phyloP scores from a whole-genome alignment of 2,113 vertebrate genomes.

The Lepisosteus osseus region DNA sequence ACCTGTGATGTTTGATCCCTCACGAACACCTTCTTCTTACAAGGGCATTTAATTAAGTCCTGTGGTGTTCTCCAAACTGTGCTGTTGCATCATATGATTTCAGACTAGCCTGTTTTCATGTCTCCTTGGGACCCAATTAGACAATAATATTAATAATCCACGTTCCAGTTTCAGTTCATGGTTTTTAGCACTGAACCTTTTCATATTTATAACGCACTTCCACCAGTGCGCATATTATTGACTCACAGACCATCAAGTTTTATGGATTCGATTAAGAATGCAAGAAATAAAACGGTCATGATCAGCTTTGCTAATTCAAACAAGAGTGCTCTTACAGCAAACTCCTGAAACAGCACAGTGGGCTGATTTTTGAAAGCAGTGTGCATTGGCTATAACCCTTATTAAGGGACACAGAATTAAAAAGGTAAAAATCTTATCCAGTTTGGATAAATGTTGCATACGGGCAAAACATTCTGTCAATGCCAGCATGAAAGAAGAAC shows the following conservation, averaged over 20 bases:
- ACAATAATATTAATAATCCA: constrained; percentile 62
- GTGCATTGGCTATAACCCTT: constrained; percentile 41
- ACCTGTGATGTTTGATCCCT: background rate
- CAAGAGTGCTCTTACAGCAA: constrained; percentile 36
- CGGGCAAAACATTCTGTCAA: too few relatives aligned
- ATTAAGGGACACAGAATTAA: constrained; percentile 61
- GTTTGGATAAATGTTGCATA: constrained; percentile 12
- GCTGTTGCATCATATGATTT: constrained; percentile 33
- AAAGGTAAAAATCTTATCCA: constrained; percentile 49
- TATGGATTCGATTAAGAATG: constrained; percentile 57
- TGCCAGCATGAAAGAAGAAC: too few relatives aligned
- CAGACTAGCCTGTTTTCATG: constrained; percentile 26
- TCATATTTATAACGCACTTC: constrained; percentile 18
- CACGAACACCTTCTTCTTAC: too few relatives aligned
- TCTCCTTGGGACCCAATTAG: constrained; percentile 63
- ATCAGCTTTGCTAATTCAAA: constrained; percentile 54
- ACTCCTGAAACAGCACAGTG: constrained; percentile 17
- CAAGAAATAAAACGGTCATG: constrained; percentile 51
- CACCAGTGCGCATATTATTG: constrained; percentile 43
- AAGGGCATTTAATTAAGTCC: constrained; percentile 22
- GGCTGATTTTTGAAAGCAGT: constrained; percentile 50
- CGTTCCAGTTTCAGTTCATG: constrained; percentile 18
- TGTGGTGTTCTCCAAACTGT: constrained; percentile 18
- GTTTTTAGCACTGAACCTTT: too few relatives aligned
- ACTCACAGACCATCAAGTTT: constrained; percentile 53